Conservation (phyloP, 2,113 vertebrate genomes). For the Rhinoderma darwinii region DNA sequence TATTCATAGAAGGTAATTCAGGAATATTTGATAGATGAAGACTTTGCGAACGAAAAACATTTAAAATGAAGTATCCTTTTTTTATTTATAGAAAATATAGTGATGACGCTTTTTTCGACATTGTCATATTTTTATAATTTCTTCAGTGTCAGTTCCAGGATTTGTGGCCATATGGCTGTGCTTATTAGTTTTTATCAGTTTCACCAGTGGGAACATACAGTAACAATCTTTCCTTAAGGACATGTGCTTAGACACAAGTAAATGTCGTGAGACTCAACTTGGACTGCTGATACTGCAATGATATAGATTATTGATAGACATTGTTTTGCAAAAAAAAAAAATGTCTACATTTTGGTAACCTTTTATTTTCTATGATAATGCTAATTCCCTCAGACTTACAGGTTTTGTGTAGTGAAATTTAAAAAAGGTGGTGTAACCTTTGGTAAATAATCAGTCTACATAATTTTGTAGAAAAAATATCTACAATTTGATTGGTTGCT, state of each 20-base stretch:
- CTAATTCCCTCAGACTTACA: too few relatives aligned
- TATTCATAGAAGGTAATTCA: constrained; percentile 37
- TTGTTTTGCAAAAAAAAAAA: too few relatives aligned
- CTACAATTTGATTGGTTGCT: too few relatives aligned
- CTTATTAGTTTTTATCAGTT: neutral
- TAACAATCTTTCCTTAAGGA: neutral
- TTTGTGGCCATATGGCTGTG: neutral
- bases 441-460: too few relatives aligned
- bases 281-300: too few relatives aligned
- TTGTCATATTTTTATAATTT: neutral
- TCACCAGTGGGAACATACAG: neutral
- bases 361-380: too few relatives aligned
- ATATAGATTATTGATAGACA: too few relatives aligned
- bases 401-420: too few relatives aligned
- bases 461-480: too few relatives aligned
- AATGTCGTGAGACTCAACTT: too few relatives aligned
- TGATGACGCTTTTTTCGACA: neutral
- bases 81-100: neutral
- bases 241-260: neutral
- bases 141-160: neutral
- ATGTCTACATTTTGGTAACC: too few relatives aligned
- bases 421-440: too few relatives aligned
- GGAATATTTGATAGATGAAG: constrained; percentile 22
- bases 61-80: neutral
- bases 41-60: neutral